A percentile compares a stretch with the other conserved stretches of the same genome.
Evolutionary conservation across 2,888 invertebrate species (phyloP).

Genomic region (Aspidiotus rigidus): DNA sequence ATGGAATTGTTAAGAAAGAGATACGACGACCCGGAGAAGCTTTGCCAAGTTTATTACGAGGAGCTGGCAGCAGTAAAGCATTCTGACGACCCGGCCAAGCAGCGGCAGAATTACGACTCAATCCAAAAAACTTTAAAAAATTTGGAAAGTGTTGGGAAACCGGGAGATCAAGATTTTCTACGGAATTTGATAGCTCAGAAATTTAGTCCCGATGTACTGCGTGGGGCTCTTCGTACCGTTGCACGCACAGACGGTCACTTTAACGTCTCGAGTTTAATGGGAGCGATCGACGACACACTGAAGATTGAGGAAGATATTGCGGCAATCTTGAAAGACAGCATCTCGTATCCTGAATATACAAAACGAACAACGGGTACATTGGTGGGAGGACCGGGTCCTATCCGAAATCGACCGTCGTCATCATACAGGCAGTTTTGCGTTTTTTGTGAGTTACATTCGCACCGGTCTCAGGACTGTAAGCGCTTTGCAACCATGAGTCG

Average conservation of each 20-base stretch:
- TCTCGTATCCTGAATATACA: neutral
- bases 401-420: no score
- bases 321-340: neutral
- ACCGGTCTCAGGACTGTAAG: no score
- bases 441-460: no score
- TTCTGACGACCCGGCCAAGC: neutral
- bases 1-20: neutral
- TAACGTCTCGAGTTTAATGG: neutral
- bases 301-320: neutral
- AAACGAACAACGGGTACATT: neutral
- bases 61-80: neutral
- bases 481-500: no score
- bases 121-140: neutral
- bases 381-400: no score
- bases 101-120: no score
- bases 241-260: neutral
- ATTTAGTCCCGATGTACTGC: neutral
- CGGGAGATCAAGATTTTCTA: neutral
- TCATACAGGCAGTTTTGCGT: no score
- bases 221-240: neutral
- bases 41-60: neutral
- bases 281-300: neutral
- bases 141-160: neutral
- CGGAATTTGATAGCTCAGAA: neutral
- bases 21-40: neutral